A percentile compares a stretch with the other conserved stretches of the same genome.
phyloP scores from a whole-genome alignment of 2,888 invertebrate genomes.

The Hybos culiciformis region DNA sequence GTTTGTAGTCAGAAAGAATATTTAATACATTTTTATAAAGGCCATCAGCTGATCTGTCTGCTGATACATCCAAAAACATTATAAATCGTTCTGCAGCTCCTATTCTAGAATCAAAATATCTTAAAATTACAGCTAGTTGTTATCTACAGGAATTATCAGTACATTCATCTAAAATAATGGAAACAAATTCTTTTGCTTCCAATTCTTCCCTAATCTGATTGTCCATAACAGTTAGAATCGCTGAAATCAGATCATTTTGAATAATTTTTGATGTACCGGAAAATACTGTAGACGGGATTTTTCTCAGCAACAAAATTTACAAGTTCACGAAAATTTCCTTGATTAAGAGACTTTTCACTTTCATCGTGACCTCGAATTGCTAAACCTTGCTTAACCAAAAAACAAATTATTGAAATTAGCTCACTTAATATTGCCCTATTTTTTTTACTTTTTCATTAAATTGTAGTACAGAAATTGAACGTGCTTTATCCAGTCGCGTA shows the following conservation, averaged over 20 bases:
- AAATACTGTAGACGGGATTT: background rate
- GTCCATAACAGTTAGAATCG: background rate
- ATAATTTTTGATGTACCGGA: background rate
- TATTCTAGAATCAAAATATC: no score
- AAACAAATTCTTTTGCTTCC: background rate
- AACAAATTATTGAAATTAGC: background rate
- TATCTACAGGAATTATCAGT: no score
- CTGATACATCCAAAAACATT: no score
- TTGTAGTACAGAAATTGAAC: background rate
- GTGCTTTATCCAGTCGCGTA: no score
- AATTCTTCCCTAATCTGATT: background rate
- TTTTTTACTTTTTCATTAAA: background rate
- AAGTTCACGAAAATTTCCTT: no score
- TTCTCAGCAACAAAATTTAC: no score
- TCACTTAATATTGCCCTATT: background rate
- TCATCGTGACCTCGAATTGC: background rate
- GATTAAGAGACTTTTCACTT: no score
- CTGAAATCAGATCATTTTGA: background rate
- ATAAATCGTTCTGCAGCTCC: no score
- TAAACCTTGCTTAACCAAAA: background rate
- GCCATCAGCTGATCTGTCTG: no score
- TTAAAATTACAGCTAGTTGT: no score
- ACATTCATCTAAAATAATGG: background rate
- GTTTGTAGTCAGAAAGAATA: no score
- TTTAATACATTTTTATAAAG: no score